Evolutionary conservation across 2,888 invertebrate species (phyloP), one percentile per base, ranked within the genome.

Genomic region (Leucophenga montana): DNA sequence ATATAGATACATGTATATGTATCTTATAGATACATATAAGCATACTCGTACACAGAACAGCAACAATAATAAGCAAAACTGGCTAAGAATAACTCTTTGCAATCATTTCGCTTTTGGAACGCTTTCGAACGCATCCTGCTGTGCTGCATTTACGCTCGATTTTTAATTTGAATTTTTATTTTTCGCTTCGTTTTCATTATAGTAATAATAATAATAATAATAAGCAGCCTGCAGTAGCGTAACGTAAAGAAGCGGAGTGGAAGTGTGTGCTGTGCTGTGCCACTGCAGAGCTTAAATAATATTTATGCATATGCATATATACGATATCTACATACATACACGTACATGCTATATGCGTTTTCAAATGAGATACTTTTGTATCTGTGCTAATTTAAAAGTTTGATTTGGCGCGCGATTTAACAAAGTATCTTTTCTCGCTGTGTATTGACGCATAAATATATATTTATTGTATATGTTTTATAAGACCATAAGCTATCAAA

Each of bases 71-170:
- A 54, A 66, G 46, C 18, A 64, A 48, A 22, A 20, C 62, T 46
- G 16, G 22, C 22, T 18, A 64, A 64, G 44, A 61, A 61, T 61
- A 61, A 61, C 61, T 61, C 61, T 61, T 61, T 61, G 16, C 39
- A 18, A 44, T 61, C 44, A 20, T 16, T 61, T 44, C 39, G 22
- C 62, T 31, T 57, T 48, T 64, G 6, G 8, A 33, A 53, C 22
- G 31, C 54, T 66, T 56, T 33, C 18, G 75, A 73, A 76, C 75
- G 73, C 77, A 67, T 84, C 82, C 82, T 83, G 82, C 82, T 82
- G 82, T 83, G 82, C 80, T 70, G 74, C 82, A 83, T 85, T 82
- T 82, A 83, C 81, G 79, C 84, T 84, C 85, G 77, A 82, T 84
- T 83, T 85, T 85, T 85, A 83, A 83, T 83, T 83, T 85, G 83